Conservation (phyloP, 1,140 invertebrate species). For the Papilio machaon region DNA sequence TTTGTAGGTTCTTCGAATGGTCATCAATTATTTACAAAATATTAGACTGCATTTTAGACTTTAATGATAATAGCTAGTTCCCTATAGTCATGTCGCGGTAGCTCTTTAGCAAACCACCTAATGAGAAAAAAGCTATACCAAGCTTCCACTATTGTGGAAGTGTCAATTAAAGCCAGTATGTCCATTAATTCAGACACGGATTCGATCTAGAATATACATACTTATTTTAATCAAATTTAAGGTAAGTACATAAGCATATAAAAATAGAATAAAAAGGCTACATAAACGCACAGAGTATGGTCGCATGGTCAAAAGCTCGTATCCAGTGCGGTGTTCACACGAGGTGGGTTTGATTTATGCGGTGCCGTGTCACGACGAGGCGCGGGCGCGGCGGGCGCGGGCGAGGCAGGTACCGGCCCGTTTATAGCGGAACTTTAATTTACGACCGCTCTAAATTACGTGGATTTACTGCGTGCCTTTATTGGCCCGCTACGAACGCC, state of each 20-base stretch:
- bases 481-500: slow-evolving; percentile 72
- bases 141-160: no score
- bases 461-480: slow-evolving; percentile 79
- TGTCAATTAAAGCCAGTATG: no score
- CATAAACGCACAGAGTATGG: background rate
- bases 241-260: background rate
- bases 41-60: no score
- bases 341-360: slow-evolving; percentile 69
- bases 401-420: slow-evolving; percentile 64
- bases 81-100: background rate
- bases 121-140: no score
- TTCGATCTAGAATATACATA: background rate
- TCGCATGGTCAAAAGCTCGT: slow-evolving; percentile 42
- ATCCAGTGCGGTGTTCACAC: slow-evolving; percentile 56
- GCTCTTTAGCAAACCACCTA: no score
- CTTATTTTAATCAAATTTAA: background rate
- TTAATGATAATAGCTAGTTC: no score
- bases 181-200: background rate
- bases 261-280: slow-evolving; percentile 4
- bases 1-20: no score
- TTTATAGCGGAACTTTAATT: slow-evolving; percentile 81
- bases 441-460: slow-evolving; percentile 79
- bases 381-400: slow-evolving; percentile 44
- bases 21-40: no score
- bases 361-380: slow-evolving; percentile 53